These are phyloP conservation scores for Calypte anna DNA, from an alignment of 2,113 vertebrate species.

Conservation along the genomic window DNA sequence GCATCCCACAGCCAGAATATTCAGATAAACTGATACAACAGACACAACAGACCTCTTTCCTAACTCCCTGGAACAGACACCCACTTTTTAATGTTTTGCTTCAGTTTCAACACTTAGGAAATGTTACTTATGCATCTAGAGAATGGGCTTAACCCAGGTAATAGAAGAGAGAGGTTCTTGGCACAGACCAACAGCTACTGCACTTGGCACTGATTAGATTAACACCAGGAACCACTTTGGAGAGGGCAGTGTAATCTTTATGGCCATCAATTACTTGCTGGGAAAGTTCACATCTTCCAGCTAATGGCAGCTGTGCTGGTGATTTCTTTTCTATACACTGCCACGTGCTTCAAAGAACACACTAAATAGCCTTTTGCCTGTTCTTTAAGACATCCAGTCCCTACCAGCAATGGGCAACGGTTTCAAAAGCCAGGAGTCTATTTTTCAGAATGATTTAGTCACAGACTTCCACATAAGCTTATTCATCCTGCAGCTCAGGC, in stretches of 20 bases:
- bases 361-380: neutral
- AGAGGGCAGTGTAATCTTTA: neutral
- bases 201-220: neutral
- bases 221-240: neutral
- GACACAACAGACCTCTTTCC: neutral
- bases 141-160: neutral
- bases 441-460: slow-evolving; percentile 31
- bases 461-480: slow-evolving; percentile 17
- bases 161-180: neutral
- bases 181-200: neutral
- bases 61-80: neutral
- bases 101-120: neutral
- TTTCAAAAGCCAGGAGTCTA: neutral
- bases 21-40: neutral
- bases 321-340: neutral
- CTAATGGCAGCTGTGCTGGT: neutral
- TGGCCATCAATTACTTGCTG: neutral
- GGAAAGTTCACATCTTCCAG: neutral
- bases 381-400: neutral
- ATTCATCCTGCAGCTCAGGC: neutral
- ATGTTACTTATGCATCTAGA: neutral
- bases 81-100: neutral
- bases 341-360: neutral
- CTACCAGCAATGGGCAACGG: neutral
- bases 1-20: rapidly evolving